Base-by-base conservation (phyloP, 2,113 vertebrate genomes). In the Zingel zingel region DNA sequence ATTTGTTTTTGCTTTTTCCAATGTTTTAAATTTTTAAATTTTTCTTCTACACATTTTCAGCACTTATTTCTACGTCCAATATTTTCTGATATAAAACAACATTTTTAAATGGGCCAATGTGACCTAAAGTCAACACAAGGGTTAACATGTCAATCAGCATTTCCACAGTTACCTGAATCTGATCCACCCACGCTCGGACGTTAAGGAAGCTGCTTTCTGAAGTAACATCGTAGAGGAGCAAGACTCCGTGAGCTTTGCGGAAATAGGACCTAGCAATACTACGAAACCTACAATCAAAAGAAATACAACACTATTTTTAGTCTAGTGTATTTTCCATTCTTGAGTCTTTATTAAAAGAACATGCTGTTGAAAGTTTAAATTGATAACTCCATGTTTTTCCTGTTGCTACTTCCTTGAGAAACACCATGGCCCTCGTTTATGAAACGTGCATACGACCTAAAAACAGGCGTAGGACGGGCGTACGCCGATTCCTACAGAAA, bases 201-300 rank as follows among this genome's bases (percentile, higher is more conserved):
- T 94, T 96, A 6, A 96, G 92, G 81, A 96, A 97, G 83, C 95
- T 96, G 80, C 81, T 91, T 4, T 91, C 93, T 25, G 94, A 96
- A 13, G 93, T 94, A 23, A 96, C 94, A 7, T 95, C 91, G 1
- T 95, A 95, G 25, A 97, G 88, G 27, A 96, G 92, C 71, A 96
- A 83, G 59, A 96, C 57, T 0, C 95, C 84, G 0, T 96, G 91
- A 69, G 96, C 96, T 88, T 95, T 96, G 23, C 83, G 86, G 88
- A 96, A 96, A 80, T 96, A 96, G 14, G 94, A 94, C 70, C 85
- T 92, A 50, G 94, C 72, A 19, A 96, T 95, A 51, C 96, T 96
- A 5, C 66, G 87, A 77, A 96, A 96, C 86, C 95, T 96, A 23
- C 13, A 19, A 25, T 12, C 18, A 30, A 56, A 50, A 54, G 18